Evolutionary conservation across 2,888 invertebrate genomes (phyloP).

Genomic region (Gortyna flavago): DNA sequence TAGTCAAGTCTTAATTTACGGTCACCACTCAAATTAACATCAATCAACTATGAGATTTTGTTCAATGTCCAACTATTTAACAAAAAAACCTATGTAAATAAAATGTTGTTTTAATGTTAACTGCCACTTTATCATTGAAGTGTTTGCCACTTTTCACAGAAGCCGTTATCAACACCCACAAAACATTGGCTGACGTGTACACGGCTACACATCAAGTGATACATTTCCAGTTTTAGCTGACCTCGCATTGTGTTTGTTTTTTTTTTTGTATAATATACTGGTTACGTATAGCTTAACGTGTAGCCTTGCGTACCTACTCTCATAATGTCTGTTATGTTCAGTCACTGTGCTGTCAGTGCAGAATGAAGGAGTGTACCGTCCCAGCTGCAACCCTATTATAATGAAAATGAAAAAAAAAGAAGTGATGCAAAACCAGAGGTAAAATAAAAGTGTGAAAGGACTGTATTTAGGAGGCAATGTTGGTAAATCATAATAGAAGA

Average conservation of each 20-base stretch:
- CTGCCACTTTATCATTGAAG: neutral
- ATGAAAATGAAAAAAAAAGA: no score
- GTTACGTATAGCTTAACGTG: no score
- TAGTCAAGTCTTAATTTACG: neutral
- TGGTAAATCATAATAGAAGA: neutral
- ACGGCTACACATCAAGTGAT: no score
- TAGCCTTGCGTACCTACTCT: no score
- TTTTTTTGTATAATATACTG: no score
- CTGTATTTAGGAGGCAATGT: neutral
- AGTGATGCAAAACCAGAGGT: neutral
- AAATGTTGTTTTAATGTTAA: neutral
- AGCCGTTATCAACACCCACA: constrained; percentile 5
- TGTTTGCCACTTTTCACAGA: neutral
- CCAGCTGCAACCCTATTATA: neutral
- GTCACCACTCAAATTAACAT: neutral
- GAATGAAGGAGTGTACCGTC: neutral
- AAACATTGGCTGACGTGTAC: neutral
- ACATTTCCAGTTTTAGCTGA: no score
- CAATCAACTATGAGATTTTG: neutral
- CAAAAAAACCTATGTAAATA: neutral
- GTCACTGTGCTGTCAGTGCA: neutral
- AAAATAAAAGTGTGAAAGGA: neutral
- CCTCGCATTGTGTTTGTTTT: no score
- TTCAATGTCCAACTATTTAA: neutral
- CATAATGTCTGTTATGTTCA: neutral